Percentiles rank a stretch among this genome's conserved stretches.
These are phyloP conservation scores for Lamellibrachia luymesi DNA, from an alignment of 1,140 invertebrate genomes.

Conservation along the genomic window DNA sequence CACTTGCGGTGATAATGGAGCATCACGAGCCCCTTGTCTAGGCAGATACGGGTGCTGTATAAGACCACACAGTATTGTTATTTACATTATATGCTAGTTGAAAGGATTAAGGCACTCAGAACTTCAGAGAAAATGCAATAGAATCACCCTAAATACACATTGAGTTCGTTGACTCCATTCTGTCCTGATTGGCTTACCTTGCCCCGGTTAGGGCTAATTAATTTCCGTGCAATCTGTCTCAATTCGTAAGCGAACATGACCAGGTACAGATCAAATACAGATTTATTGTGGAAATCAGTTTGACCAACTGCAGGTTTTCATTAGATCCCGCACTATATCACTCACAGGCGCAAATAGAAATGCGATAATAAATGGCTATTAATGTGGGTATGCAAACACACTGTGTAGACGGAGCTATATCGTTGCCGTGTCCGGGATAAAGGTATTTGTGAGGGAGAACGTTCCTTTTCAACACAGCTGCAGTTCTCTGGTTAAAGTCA, in stretches of 20 bases:
- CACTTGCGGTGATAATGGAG: too few relatives aligned
- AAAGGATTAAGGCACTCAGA: neutral
- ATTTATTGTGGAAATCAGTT: neutral
- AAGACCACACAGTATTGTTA: neutral
- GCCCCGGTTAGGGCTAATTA: neutral
- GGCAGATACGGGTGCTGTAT: too few relatives aligned
- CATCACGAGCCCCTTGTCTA: too few relatives aligned
- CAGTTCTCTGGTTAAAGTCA: neutral
- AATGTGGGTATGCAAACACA: neutral
- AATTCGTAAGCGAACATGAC: neutral
- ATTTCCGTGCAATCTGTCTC: neutral
- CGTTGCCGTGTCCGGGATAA: neutral
- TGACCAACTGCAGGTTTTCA: neutral
- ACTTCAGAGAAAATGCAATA: neutral
- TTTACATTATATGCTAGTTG: neutral
- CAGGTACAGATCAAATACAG: neutral
- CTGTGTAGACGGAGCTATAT: neutral
- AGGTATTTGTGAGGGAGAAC: neutral
- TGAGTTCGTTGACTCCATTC: neutral
- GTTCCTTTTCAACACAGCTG: neutral
- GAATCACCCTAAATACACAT: neutral
- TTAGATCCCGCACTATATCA: neutral
- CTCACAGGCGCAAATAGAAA: neutral
- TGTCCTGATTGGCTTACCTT: neutral
- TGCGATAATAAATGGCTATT: neutral